phyloP scores from a whole-genome alignment of 2,113 vertebrate genomes.

The Zosterops japonicus region DNA sequence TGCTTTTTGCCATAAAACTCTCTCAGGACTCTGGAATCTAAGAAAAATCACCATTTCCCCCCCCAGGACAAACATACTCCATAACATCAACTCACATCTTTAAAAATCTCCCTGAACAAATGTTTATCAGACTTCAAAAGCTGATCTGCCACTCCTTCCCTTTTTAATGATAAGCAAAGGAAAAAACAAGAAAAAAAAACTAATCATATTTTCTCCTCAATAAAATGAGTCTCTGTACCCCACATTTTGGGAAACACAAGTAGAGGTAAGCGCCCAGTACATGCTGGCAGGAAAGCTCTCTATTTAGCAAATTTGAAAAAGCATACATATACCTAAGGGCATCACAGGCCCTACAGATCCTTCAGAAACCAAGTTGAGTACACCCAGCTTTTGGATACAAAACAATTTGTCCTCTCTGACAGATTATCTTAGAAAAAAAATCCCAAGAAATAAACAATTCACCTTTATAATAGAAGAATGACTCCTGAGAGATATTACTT shows the following conservation, averaged over 20 bases:
- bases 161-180: neutral
- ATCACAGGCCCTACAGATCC: accelerated
- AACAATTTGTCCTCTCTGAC: neutral
- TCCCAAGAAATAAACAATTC: neutral
- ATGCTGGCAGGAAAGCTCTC: neutral
- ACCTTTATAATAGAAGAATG: neutral
- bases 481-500: neutral
- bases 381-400: neutral
- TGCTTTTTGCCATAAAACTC: neutral
- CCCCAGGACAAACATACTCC: neutral
- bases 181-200: neutral
- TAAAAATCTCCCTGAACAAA: neutral
- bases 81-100: neutral
- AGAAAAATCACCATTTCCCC: neutral
- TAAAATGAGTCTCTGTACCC: neutral
- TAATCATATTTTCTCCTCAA: neutral
- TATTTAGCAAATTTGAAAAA: neutral
- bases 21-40: neutral
- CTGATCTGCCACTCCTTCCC: neutral
- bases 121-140: neutral
- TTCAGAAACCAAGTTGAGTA: neutral
- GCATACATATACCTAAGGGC: neutral
- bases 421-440: neutral
- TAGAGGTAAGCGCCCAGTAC: neutral
- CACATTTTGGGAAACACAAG: neutral